Evolutionary conservation across 2,797 vertebrate genomes (phyloP).

Genomic region (Buphagus erythrorhynchus): DNA sequence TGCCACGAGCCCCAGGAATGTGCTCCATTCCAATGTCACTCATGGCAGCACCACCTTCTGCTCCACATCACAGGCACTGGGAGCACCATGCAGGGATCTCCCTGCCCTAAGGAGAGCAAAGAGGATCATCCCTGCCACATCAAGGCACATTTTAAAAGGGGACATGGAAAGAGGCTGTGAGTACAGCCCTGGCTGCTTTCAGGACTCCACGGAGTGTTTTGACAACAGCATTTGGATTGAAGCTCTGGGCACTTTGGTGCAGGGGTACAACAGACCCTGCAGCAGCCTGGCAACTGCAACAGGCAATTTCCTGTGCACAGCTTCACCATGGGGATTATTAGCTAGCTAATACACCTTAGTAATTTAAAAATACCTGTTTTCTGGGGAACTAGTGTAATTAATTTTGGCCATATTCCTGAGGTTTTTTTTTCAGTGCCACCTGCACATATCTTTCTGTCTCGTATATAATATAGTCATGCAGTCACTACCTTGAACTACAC

Average conservation of each 20-base stretch:
- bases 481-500: constrained; percentile 60
- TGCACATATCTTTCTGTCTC: constrained; percentile 72
- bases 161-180: neutral
- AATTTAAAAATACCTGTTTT: constrained; percentile 14
- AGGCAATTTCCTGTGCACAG: neutral
- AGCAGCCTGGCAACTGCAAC: neutral
- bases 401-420: neutral
- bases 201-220: neutral
- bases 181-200: neutral
- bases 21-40: rapidly evolving
- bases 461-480: constrained; percentile 61
- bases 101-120: neutral
- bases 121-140: rapidly evolving
- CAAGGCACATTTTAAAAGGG: neutral
- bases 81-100: rapidly evolving
- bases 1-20: rapidly evolving
- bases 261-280: neutral
- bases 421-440: constrained; percentile 49
- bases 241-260: neutral
- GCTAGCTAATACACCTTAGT: neutral
- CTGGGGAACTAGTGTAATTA: neutral
- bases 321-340: neutral
- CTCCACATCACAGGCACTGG: no score
- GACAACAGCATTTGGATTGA: neutral
- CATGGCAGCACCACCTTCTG: neutral